Conservation (phyloP, 2,888 invertebrate genomes). For the Troides helena region DNA sequence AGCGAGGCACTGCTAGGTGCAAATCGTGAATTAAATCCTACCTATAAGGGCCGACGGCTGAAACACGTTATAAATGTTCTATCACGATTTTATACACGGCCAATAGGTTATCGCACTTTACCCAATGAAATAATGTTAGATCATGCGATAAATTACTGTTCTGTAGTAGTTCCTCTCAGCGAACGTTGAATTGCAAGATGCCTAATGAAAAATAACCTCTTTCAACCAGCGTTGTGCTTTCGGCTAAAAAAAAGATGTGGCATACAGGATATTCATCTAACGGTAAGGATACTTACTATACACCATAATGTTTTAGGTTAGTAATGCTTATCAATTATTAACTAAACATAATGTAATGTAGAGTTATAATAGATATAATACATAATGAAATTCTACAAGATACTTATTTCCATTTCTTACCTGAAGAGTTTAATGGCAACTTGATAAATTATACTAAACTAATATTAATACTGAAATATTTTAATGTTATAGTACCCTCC, state of each 20-base stretch:
- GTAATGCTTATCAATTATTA: neutral
- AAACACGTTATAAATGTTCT: constrained; percentile 21
- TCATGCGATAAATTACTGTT: neutral
- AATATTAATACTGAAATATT: too few species aligned
- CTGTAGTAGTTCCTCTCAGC: neutral
- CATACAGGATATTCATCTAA: too few species aligned
- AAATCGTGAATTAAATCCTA: constrained; percentile 19
- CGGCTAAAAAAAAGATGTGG: neutral
- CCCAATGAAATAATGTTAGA: constrained; percentile 1
- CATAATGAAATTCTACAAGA: too few species aligned
- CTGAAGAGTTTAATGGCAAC: too few species aligned
- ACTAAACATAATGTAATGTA: neutral
- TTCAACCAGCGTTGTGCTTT: neutral
- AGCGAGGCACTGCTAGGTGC: constrained; percentile 19
- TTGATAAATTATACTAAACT: too few species aligned
- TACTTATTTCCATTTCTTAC: too few species aligned
- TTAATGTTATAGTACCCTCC: too few species aligned
- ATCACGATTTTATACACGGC: constrained; percentile 11
- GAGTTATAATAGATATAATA: too few species aligned
- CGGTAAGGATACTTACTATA: too few species aligned
- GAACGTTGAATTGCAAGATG: neutral
- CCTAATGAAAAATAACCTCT: neutral
- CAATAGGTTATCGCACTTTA: constrained; percentile 20
- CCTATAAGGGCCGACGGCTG: constrained; percentile 18
- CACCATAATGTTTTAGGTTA: neutral